These are phyloP conservation scores for Spilosoma lubricipeda DNA, from an alignment of 2,888 invertebrate genomes.

Conservation along the genomic window DNA sequence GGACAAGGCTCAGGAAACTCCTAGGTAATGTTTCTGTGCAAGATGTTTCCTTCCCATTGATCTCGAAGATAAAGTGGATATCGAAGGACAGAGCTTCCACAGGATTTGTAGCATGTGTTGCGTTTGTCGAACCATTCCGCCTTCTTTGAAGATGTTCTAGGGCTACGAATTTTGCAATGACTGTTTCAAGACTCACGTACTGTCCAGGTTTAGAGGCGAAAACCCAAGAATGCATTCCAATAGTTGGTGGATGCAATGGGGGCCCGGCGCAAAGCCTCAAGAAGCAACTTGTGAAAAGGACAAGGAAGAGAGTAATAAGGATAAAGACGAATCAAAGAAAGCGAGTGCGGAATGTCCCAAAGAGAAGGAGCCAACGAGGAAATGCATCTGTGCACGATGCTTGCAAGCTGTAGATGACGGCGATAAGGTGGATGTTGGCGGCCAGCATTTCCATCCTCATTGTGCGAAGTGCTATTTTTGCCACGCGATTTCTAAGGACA, in stretches of 20 bases:
- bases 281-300: conserved; percentile 41
- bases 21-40: conserved; percentile 78
- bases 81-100: conserved; percentile 78
- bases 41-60: conserved; percentile 77
- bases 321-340: background rate
- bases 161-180: conserved; percentile 81
- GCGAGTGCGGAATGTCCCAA: conserved; percentile 14
- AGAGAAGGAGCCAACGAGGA: conserved; percentile 57
- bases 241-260: conserved; percentile 81
- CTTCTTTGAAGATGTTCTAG: conserved; percentile 78
- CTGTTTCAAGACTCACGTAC: conserved; percentile 77
- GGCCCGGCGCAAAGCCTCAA: conserved; percentile 61
- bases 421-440: conserved; percentile 69
- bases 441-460: conserved; percentile 73
- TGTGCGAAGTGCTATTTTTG: conserved; percentile 79
- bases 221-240: conserved; percentile 66
- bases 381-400: conserved; percentile 74
- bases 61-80: conserved; percentile 71
- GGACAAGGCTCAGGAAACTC: conserved; percentile 68
- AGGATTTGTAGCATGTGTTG: conserved; percentile 77
- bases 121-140: conserved; percentile 74
- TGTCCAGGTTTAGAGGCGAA: conserved; percentile 69
- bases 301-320: conserved; percentile 30
- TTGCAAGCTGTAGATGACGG: conserved; percentile 67
- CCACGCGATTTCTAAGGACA: conserved; percentile 67